Base-by-base conservation (phyloP, 2,113 vertebrate species). In the Python bivittatus region DNA sequence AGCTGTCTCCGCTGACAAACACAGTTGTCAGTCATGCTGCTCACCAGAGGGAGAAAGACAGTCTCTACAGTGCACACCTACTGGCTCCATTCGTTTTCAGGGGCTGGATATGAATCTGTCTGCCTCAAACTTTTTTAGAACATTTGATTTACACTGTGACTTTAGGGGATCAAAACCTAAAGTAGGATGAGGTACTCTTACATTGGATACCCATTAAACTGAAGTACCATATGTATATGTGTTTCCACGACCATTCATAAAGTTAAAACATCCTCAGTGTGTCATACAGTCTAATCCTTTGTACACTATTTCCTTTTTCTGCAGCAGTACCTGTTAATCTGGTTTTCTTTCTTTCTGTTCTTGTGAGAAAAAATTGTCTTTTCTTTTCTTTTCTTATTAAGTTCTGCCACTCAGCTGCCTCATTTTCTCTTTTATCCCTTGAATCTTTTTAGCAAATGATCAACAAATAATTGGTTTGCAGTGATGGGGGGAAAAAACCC, bases 1-100 rank as follows among this genome's bases (percentile, higher is more conserved):
- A 68, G 68, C 94, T 95, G 95, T 96, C 95, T 96, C 86, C 92
- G 68, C 56, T 48, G 33, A 87, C 72, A 8, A 97, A 94, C 6
- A 0, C 61, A 95, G 90, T 79, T 0, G 2, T 96, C 96, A 95
- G 15, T 96, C 96, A 94, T 68, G 54, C 93, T 17, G 25, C 87
- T 95, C 93, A 85, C 88, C 64, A 88, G 88, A 86, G 58, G 91
- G 58, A 29, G 23, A 86, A 92, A 53, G 92, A 92, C 84, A 95
- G 95, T 90, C 93, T 95, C 83, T 94, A 44, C 58, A 92, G 33
- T 79, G 48, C 0, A 0, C 44, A 93, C 92, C 88, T 33, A 86
- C 57, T 92, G 29, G 95, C 94, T 94, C 83, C 92, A 90, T 94
- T 94, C 84, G 86, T 94, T 90, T 93, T 61, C 90, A 56, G 68